Evolutionary conservation across 2,797 vertebrate genomes (phyloP), one percentile per base, ranked within the genome.

Genomic region (Sebastolobus alascanus): DNA sequence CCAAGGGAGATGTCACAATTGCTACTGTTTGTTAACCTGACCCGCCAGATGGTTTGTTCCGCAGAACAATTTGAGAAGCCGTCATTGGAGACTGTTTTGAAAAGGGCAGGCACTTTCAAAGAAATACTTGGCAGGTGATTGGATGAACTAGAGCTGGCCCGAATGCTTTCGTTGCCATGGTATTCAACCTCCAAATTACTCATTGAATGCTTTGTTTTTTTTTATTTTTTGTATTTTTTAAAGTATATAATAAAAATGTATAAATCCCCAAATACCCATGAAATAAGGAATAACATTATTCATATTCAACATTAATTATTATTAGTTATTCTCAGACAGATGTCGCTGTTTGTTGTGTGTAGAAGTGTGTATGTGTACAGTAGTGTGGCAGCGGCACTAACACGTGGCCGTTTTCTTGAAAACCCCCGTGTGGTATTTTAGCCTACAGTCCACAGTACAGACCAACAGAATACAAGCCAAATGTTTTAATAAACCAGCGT

Each of bases 1-100:
- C 13, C 13, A 9, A 38, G 12, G 2, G 13, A 1, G 31, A 52
- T 65, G 63, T 55, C 43, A 61, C 43, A 69, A 73, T n/a, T 1
- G 25, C n/a, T 71, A 55, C 55, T 29, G n/a, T 77, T 73, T 55
- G 22, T 50, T 50, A 20, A 50, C 18, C 46, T 50, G 46, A 50
- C 46, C 18, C 0, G 46, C 46, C 46, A 50, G 8, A 50, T 50
- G 18, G 18, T 50, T 50, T 20, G 46, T 50, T 9, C 20, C 18
- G 8, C 46, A 50, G 18, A n/a, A n/a, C 46, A 52, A 52, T 52
- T 52, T 52, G 46, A 52, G 1, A 52, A 52, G 0, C 0, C 18
- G 46, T 52, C 46, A 52, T n/a, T 9, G 46, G 46, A 52, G 46
- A 52, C 46, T 52, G 4, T 52, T 52, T 52, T 8, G 46, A 52